A percentile compares a stretch with the other conserved stretches of the same genome.
phyloP scores from a whole-genome alignment of 2,888 invertebrate species.

The Yponomeuta plumbellus region DNA sequence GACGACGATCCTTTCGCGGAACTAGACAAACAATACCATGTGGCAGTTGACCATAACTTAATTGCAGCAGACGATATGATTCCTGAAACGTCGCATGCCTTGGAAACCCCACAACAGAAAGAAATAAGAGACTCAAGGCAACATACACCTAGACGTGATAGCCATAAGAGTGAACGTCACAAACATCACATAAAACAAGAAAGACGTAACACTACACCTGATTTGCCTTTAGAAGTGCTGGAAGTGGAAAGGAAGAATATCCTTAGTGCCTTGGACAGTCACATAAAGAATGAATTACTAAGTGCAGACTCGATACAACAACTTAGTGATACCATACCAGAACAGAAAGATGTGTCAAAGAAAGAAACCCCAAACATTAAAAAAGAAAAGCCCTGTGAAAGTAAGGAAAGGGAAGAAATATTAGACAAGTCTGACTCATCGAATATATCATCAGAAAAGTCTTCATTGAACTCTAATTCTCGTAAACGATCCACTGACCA shows the following conservation, averaged over 20 bases:
- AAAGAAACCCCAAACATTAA: background rate
- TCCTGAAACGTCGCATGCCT: background rate
- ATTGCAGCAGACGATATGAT: conserved; percentile 44
- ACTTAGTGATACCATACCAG: conserved; percentile 15
- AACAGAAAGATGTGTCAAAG: background rate
- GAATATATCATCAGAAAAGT: conserved; percentile 30
- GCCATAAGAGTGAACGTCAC: background rate
- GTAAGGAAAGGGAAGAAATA: conserved; percentile 29
- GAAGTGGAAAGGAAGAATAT: conserved; percentile 4
- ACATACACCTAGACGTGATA: conserved; percentile 5
- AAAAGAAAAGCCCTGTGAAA: conserved; percentile 28
- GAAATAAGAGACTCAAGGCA: background rate
- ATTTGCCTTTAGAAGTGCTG: background rate
- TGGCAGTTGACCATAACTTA: conserved; percentile 64
- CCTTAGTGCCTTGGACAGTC: conserved; percentile 2
- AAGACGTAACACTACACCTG: background rate
- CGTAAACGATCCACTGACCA: conserved; percentile 61
- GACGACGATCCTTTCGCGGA: conserved; percentile 67
- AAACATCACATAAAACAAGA: conserved; percentile 1
- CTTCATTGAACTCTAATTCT: conserved; percentile 36
- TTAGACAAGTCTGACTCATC: conserved; percentile 29
- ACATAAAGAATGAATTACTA: conserved; percentile 24
- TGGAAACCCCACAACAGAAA: background rate
- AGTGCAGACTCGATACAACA: conserved; percentile 1
- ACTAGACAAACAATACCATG: conserved; percentile 67